These are phyloP conservation scores for Eupithecia dodoneata DNA, from an alignment of 2,888 invertebrate genomes.

Conservation along the genomic window DNA sequence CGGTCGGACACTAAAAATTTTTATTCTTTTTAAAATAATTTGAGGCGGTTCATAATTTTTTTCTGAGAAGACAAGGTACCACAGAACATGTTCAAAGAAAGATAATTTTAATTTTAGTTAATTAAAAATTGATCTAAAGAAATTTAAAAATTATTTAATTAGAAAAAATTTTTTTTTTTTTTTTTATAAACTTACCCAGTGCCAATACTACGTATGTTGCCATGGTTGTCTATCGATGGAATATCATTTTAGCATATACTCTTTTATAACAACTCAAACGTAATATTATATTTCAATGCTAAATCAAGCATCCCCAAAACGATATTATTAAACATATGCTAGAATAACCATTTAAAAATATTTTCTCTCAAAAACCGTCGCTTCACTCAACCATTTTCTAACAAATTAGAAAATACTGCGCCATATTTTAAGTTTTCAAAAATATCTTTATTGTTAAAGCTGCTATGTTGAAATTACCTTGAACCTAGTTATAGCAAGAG, in stretches of 20 bases:
- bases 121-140: too few species aligned
- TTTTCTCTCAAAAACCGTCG: not conserved
- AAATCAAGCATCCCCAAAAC: not conserved
- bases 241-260: not conserved
- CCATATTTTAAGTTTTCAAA: not conserved
- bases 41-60: too few species aligned
- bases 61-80: too few species aligned
- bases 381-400: not conserved
- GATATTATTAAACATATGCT: not conserved
- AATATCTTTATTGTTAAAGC: not conserved
- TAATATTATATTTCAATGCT: not conserved
- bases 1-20: too few species aligned
- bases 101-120: too few species aligned
- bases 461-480: not conserved
- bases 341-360: not conserved
- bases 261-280: not conserved
- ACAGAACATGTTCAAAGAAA: too few species aligned
- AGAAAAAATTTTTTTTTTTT: too few species aligned
- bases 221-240: not conserved
- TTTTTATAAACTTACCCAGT: not conserved
- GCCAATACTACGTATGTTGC: not conserved
- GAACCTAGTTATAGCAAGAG: not conserved
- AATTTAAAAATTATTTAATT: too few species aligned
- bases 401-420: not conserved
- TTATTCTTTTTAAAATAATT: too few species aligned